These are phyloP conservation scores for Xylocopa sonorina DNA, from an alignment of 1,140 invertebrate species.

Conservation along the genomic window DNA sequence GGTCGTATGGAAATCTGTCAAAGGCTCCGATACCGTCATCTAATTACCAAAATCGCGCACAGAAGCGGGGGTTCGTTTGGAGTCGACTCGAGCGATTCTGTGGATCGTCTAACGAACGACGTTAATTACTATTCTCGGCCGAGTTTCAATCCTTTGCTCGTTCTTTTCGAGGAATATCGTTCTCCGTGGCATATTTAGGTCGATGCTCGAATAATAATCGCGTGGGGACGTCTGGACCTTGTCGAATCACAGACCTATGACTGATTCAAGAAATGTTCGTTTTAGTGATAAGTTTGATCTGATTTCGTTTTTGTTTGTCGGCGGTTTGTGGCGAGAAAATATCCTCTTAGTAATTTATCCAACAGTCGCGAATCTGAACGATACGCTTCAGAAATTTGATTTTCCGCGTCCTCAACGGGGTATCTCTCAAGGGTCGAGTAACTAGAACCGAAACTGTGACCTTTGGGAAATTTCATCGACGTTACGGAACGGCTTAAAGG, in stretches of 20 bases:
- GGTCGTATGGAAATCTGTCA: background rate
- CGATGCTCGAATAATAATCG: constrained; percentile 26
- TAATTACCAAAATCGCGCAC: constrained; percentile 70
- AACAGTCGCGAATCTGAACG: too few relatives aligned
- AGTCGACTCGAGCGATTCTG: background rate
- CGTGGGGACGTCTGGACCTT: background rate
- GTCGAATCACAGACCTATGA: background rate
- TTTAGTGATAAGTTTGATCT: too few relatives aligned
- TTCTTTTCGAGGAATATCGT: constrained; percentile 23
- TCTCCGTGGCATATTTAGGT: constrained; percentile 5
- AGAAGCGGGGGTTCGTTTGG: constrained; percentile 40
- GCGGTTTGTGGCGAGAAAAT: too few relatives aligned
- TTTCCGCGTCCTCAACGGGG: too few relatives aligned
- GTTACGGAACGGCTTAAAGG: too few relatives aligned
- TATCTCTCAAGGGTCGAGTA: too few relatives aligned
- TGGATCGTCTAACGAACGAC: constrained; percentile 65
- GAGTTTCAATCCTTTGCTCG: constrained; percentile 19
- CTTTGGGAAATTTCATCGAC: too few relatives aligned
- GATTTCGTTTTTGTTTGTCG: too few relatives aligned
- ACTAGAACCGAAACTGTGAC: too few relatives aligned
- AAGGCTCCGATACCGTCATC: constrained; percentile 69
- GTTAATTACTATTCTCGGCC: constrained; percentile 70
- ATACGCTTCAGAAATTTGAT: too few relatives aligned
- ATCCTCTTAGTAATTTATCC: too few relatives aligned
- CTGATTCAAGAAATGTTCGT: too few relatives aligned